These are phyloP conservation scores for Crepidodera aurea DNA, from an alignment of 2,888 invertebrate genomes.

Conservation along the genomic window DNA sequence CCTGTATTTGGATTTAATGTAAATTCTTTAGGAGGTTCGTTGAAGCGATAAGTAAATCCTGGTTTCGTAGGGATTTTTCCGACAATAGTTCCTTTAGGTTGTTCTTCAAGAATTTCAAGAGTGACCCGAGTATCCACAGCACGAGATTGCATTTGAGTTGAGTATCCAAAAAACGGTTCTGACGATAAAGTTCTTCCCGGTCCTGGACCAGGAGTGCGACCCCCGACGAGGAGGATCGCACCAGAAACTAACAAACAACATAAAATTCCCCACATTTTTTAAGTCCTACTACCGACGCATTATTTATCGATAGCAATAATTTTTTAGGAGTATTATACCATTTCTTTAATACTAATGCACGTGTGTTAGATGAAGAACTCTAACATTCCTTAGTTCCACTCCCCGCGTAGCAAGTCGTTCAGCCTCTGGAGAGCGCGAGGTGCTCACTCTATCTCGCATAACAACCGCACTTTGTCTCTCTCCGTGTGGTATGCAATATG, in stretches of 20 bases:
- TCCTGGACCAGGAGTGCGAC: slow-evolving; percentile 58
- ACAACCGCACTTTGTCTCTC: slow-evolving; percentile 49
- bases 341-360: slow-evolving; percentile 56
- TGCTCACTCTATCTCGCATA: slow-evolving; percentile 50
- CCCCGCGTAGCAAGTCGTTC: slow-evolving; percentile 60
- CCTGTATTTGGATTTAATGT: slow-evolving; percentile 83
- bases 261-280: slow-evolving; percentile 49
- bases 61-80: slow-evolving; percentile 87
- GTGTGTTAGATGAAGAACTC: slow-evolving; percentile 59
- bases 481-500: slow-evolving; percentile 64
- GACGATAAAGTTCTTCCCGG: slow-evolving; percentile 53
- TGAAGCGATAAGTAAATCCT: slow-evolving; percentile 91
- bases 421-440: slow-evolving; percentile 58
- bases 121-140: slow-evolving; percentile 88
- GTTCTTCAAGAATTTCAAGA: slow-evolving; percentile 86
- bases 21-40: slow-evolving; percentile 90
- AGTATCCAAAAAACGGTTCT: slow-evolving; percentile 53
- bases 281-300: slow-evolving; percentile 36
- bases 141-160: slow-evolving; percentile 77
- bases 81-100: slow-evolving; percentile 82
- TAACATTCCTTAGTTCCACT: slow-evolving; percentile 61
- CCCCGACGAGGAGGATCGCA: slow-evolving; percentile 52
- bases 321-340: slow-evolving; percentile 41
- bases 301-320: slow-evolving; percentile 14
- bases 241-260: slow-evolving; percentile 50